phyloP scores from a whole-genome alignment of 2,113 vertebrate genomes.

The Cercocebus atys region DNA sequence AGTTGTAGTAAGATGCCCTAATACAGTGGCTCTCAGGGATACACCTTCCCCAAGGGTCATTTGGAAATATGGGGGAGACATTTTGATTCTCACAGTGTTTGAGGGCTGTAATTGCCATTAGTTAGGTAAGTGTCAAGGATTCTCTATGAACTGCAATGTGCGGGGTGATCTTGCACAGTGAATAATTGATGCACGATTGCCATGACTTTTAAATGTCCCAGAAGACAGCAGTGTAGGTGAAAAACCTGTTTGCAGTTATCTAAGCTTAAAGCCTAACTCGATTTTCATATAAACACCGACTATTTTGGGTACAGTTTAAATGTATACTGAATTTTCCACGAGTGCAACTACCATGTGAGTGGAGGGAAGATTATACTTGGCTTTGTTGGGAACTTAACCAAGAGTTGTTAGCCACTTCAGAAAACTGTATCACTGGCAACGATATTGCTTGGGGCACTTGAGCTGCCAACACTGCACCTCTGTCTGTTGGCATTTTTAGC shows the following conservation, averaged over 20 bases:
- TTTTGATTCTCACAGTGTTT: not conserved
- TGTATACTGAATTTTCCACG: conserved; percentile 1
- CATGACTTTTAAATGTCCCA: not conserved
- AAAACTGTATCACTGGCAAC: not conserved
- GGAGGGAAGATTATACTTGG: not conserved
- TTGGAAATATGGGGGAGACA: not conserved
- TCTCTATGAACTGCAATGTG: not conserved
- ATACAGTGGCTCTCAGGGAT: not conserved
- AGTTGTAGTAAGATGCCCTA: not conserved
- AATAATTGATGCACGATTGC: not conserved
- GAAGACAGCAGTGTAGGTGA: not conserved
- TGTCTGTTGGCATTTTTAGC: not conserved
- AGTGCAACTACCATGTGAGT: not conserved
- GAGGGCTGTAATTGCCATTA: not conserved
- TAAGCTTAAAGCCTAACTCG: conserved; percentile 25
- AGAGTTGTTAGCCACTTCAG: not conserved
- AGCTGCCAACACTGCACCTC: not conserved
- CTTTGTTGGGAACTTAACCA: conserved; percentile 2
- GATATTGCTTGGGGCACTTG: not conserved
- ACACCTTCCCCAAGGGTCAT: not conserved
- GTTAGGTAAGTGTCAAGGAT: not conserved
- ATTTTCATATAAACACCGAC: not conserved
- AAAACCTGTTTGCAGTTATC: conserved; percentile 22
- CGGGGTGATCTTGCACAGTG: not conserved
- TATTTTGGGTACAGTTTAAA: conserved; percentile 12